These are phyloP conservation scores for Collichthys lucidus DNA, from an alignment of 2,113 vertebrate species.

Conservation along the genomic window DNA sequence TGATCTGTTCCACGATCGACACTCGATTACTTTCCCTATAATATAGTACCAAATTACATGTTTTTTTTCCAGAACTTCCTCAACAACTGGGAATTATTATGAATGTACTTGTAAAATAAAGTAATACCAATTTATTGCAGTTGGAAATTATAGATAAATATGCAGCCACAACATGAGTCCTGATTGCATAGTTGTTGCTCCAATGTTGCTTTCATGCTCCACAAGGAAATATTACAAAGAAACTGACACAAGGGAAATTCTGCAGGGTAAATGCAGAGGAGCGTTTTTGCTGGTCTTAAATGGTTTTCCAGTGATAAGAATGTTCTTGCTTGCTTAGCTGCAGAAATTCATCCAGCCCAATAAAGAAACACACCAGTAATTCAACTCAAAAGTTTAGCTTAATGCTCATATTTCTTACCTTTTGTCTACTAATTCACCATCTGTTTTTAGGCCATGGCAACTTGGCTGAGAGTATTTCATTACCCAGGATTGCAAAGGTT, in stretches of 20 bases:
- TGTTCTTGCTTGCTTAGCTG: not conserved
- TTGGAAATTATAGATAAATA: too few species aligned
- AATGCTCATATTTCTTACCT: not conserved
- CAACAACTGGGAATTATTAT: not conserved
- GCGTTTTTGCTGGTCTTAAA: not conserved
- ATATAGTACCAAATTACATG: not conserved
- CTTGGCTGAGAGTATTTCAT: not conserved
- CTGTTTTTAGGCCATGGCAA: not conserved
- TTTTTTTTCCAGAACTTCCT: not conserved
- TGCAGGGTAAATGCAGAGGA: not conserved
- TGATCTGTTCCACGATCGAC: too few species aligned
- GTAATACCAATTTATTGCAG: not conserved
- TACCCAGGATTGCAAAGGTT: not conserved
- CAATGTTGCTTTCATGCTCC: too few species aligned
- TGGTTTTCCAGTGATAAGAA: too few species aligned
- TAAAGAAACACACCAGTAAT: not conserved
- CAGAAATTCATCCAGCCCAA: not conserved
- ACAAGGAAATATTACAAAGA: not conserved
- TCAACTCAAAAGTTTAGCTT: not conserved
- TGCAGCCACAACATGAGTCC: too few species aligned
- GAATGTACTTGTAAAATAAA: not conserved
- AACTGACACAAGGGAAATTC: not conserved
- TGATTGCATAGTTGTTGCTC: too few species aligned
- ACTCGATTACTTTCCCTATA: not conserved
- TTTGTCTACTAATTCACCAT: not conserved